Conservation (phyloP, 2,797 vertebrate genomes). For the Hapalemur alaotrensis region DNA sequence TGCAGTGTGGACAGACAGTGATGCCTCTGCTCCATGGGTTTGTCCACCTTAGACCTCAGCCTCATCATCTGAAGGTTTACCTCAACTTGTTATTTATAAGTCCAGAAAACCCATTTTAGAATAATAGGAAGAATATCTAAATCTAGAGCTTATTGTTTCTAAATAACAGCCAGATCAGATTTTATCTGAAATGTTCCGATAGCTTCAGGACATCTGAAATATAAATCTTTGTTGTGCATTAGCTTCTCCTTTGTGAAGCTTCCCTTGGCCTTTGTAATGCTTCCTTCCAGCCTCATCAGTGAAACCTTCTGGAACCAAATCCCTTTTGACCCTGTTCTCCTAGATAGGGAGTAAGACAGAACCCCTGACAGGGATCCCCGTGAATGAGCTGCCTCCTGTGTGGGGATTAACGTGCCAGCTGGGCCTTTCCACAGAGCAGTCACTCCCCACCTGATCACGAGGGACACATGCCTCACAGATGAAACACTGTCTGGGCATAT, state of each 20-base stretch:
- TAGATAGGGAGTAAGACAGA: not conserved
- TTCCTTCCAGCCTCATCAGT: not conserved
- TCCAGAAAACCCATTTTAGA: not conserved
- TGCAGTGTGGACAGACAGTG: not conserved
- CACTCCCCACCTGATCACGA: not conserved
- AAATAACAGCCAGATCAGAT: not conserved
- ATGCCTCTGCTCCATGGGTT: not conserved
- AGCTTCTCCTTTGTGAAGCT: not conserved
- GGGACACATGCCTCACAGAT: not conserved
- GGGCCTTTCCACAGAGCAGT: not conserved
- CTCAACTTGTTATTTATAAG: not conserved
- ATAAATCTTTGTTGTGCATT: not conserved
- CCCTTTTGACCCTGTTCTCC: not conserved
- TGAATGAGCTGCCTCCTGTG: not conserved
- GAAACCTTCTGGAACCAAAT: not conserved
- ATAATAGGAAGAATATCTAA: not conserved
- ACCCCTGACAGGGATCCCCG: not conserved
- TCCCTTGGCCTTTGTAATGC: not conserved
- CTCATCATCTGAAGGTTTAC: not conserved
- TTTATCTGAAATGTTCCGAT: not conserved
- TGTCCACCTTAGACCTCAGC: not conserved
- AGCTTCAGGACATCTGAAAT: not conserved
- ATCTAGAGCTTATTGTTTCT: not conserved
- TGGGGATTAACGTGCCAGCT: not conserved
- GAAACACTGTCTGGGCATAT: not conserved